Percentiles rank a stretch among this genome's conserved stretches.
Evolutionary conservation across 2,888 invertebrate species (phyloP).

Genomic region (Pachliopta kotzebuea): DNA sequence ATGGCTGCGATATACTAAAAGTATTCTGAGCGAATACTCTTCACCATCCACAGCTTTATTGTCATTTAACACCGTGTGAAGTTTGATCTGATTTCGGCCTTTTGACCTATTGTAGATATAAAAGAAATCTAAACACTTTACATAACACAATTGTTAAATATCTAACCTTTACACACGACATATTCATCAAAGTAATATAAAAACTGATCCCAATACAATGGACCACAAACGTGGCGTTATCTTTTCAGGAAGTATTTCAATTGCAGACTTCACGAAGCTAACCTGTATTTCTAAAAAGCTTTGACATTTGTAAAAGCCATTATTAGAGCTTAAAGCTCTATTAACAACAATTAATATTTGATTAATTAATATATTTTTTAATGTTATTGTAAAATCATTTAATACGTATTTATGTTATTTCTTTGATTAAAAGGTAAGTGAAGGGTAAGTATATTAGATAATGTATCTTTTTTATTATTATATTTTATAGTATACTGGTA

Average conservation of each 20-base stretch:
- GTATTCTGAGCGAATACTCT: too few species aligned
- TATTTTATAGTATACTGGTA: too few species aligned
- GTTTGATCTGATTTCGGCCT: neutral
- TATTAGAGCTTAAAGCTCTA: neutral
- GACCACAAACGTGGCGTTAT: slow-evolving; percentile 19
- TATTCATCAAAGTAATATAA: slow-evolving; percentile 9
- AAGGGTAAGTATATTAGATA: too few species aligned
- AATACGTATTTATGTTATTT: too few species aligned
- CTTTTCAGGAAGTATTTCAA: slow-evolving; percentile 7
- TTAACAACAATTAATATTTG: neutral
- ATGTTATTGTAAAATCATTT: too few species aligned
- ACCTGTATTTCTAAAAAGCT: slow-evolving; percentile 13
- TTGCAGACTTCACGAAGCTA: slow-evolving; percentile 2
- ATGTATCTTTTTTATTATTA: too few species aligned
- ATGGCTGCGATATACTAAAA: too few species aligned
- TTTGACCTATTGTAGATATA: neutral
- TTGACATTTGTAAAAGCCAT: slow-evolving; percentile 14
- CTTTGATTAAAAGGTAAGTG: too few species aligned
- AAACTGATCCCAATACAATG: slow-evolving; percentile 15
- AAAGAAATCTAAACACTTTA: neutral
- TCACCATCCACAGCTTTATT: too few species aligned
- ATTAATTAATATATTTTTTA: neutral
- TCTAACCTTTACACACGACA: slow-evolving; percentile 12
- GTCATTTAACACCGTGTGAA: too few species aligned
- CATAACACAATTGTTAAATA: neutral